Evolutionary conservation across 2,113 vertebrate genomes (phyloP).

Genomic region (Dicentrarchus labrax): DNA sequence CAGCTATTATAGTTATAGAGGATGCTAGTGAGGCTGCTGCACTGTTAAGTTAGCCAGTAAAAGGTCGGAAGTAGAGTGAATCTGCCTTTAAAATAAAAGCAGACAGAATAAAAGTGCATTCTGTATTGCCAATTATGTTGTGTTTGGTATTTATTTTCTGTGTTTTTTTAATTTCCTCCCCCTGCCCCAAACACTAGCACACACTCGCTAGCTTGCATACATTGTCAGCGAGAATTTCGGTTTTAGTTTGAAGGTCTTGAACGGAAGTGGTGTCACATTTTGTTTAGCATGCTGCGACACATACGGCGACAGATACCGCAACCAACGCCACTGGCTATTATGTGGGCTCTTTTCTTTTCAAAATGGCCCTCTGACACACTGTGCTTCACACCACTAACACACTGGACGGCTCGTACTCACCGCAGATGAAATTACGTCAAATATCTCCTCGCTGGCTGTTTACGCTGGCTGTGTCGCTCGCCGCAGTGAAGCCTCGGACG

Average conservation of each 20-base stretch:
- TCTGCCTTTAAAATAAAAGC: slow-evolving; percentile 28
- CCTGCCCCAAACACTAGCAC: background rate
- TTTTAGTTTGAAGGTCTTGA: slow-evolving; percentile 12
- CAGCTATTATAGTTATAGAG: no score
- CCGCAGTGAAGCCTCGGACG: background rate
- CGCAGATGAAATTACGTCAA: background rate
- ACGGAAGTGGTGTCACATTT: background rate
- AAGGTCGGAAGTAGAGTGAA: background rate
- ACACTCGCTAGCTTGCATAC: no score
- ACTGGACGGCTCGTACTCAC: slow-evolving; percentile 19
- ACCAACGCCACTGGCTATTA: background rate
- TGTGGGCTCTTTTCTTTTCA: background rate
- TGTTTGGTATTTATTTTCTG: background rate
- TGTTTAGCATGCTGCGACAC: background rate
- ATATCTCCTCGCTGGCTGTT: background rate
- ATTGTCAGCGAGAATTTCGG: accelerated
- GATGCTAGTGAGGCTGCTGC: background rate
- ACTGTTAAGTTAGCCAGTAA: background rate
- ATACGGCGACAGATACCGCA: background rate
- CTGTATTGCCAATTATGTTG: no score
- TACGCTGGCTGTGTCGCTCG: no score
- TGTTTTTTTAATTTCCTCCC: background rate
- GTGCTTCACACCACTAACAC: no score
- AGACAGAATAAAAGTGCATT: background rate
- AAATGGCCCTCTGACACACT: accelerated